These are phyloP conservation scores for Phoebastria nigripes DNA, from an alignment of 2,797 vertebrate species.

Conservation along the genomic window DNA sequence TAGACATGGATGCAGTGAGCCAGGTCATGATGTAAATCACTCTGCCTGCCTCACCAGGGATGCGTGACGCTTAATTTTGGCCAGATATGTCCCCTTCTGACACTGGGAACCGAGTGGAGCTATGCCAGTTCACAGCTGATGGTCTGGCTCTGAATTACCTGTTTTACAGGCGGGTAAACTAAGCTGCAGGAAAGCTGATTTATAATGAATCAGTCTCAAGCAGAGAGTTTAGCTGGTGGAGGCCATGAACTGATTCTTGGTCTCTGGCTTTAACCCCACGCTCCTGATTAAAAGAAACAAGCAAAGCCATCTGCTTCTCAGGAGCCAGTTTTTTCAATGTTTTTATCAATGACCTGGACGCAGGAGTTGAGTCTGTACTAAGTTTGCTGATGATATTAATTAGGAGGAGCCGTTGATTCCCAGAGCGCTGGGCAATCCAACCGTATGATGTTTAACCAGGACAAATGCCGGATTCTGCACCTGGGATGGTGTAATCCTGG, in stretches of 20 bases:
- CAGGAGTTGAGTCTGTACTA: background rate
- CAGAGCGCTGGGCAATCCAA: background rate
- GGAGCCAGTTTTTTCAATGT: background rate
- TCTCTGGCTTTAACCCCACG: background rate
- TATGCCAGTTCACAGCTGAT: background rate
- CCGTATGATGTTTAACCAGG: background rate
- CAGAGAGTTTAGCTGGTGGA: background rate
- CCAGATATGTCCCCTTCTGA: background rate
- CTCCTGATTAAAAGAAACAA: background rate
- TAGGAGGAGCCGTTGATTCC: background rate
- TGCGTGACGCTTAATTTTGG: background rate
- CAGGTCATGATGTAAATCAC: background rate
- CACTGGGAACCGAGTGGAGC: background rate
- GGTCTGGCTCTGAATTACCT: background rate
- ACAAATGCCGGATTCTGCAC: background rate
- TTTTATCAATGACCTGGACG: background rate
- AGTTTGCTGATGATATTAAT: background rate
- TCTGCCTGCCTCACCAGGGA: background rate
- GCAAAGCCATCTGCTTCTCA: background rate
- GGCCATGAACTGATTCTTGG: background rate
- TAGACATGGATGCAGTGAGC: background rate
- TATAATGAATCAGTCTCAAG: constrained; percentile 1
- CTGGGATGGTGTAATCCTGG: background rate
- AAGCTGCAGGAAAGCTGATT: constrained; percentile 27
- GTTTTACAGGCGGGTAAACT: background rate